A percentile compares a stretch with the other conserved stretches of the same genome.
Evolutionary conservation across 1,140 invertebrate genomes (phyloP).

Genomic region (Maniola jurtina): DNA sequence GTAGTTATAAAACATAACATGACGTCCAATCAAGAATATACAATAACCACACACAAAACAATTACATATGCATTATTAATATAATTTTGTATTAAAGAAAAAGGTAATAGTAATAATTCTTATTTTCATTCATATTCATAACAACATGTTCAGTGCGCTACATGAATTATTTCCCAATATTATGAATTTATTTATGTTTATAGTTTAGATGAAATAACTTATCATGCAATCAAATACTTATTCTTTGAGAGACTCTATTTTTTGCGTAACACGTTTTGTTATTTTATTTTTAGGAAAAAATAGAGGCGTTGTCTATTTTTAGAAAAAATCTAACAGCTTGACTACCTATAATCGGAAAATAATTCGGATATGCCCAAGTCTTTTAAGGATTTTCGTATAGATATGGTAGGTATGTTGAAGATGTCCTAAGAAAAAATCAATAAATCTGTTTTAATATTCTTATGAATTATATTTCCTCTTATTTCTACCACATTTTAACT

Average conservation of each 20-base stretch:
- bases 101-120: background rate
- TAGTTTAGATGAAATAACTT: slow-evolving; percentile 6
- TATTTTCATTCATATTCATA: slow-evolving; percentile 5
- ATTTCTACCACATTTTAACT: background rate
- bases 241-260: background rate
- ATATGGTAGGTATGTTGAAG: no score
- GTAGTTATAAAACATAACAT: slow-evolving; percentile 7
- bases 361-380: no score
- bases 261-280: slow-evolving; percentile 1
- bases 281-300: background rate
- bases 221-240: background rate
- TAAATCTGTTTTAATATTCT: background rate
- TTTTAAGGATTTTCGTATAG: no score
- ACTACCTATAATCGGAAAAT: no score
- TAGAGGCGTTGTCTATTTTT: no score
- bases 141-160: slow-evolving; percentile 1
- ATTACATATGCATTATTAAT: slow-evolving; percentile 14
- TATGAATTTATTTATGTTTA: background rate
- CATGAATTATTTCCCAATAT: slow-evolving; percentile 10
- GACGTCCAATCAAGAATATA: slow-evolving; percentile 22
- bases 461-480: background rate
- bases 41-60: slow-evolving; percentile 15
- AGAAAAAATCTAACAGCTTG: no score
- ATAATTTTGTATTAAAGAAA: slow-evolving; percentile 4
- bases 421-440: background rate